These are phyloP conservation scores for Cheiracanthium punctorium DNA, from an alignment of 2,888 invertebrate species.

Conservation along the genomic window DNA sequence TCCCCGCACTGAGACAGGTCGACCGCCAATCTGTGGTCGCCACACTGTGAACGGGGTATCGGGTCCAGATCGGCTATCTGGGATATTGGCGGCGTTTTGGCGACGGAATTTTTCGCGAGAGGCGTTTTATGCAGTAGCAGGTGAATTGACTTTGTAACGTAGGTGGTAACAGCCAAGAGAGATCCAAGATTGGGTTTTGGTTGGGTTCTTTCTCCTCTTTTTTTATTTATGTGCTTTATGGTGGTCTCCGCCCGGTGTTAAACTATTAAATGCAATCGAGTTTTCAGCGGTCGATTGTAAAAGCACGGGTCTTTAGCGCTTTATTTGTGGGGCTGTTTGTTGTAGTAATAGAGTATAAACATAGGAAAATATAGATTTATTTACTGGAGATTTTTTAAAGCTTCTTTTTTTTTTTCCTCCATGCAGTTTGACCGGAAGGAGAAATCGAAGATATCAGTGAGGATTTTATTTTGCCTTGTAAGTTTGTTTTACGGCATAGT, in stretches of 20 bases:
- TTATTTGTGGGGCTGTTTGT: too few relatives aligned
- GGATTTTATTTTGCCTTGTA: too few relatives aligned
- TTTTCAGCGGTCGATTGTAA: background rate
- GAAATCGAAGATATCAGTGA: too few relatives aligned
- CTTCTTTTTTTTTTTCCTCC: too few relatives aligned
- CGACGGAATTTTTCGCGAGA: constrained; percentile 41
- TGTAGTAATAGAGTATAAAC: too few relatives aligned
- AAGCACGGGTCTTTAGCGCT: too few relatives aligned
- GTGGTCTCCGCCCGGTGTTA: background rate
- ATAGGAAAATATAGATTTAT: too few relatives aligned
- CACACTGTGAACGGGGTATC: background rate
- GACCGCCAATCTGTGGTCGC: constrained; percentile 25
- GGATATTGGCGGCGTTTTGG: constrained; percentile 17
- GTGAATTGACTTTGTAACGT: constrained; percentile 8
- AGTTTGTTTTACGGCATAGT: too few relatives aligned
- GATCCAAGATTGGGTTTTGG: background rate
- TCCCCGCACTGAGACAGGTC: constrained; percentile 39
- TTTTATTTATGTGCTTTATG: background rate
- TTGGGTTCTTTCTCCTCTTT: background rate
- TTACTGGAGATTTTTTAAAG: too few relatives aligned
- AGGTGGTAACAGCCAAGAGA: background rate
- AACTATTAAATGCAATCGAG: background rate
- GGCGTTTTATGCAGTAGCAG: constrained; percentile 24
- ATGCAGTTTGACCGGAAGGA: too few relatives aligned
- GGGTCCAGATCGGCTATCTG: too few relatives aligned